These are phyloP conservation scores for Lasioglossum zephyrum DNA, from an alignment of 2,888 invertebrate species.

Conservation along the genomic window DNA sequence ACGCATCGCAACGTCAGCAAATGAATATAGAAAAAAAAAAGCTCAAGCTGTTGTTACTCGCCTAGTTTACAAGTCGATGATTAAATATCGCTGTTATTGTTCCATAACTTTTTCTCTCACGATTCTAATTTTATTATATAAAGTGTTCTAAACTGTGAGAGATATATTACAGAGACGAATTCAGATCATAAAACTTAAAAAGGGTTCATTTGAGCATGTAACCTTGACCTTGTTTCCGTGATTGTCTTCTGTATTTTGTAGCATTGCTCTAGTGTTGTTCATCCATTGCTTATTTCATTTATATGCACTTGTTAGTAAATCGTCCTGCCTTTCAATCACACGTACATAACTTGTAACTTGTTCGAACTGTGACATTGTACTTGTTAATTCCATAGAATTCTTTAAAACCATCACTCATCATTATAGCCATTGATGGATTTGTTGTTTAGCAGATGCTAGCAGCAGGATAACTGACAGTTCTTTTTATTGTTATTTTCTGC, in stretches of 20 bases:
- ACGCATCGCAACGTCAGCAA: background rate
- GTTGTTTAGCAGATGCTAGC: background rate
- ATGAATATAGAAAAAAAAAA: background rate
- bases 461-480: background rate
- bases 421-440: background rate
- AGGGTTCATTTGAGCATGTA: background rate
- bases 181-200: background rate
- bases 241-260: background rate
- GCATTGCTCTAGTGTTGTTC: background rate
- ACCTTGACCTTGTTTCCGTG: background rate
- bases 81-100: background rate
- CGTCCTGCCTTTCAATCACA: background rate
- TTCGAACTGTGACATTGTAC: background rate
- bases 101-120: background rate
- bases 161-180: background rate
- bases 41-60: background rate
- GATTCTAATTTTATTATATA: background rate
- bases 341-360: background rate
- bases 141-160: background rate
- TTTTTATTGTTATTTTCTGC: background rate
- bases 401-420: background rate
- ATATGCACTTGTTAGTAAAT: background rate
- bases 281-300: background rate
- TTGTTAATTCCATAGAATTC: background rate
- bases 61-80: background rate